Percentiles rank a stretch among this genome's conserved stretches.
Conservation (phyloP, 2,113 vertebrate species). For the Patagioenas fasciata region DNA sequence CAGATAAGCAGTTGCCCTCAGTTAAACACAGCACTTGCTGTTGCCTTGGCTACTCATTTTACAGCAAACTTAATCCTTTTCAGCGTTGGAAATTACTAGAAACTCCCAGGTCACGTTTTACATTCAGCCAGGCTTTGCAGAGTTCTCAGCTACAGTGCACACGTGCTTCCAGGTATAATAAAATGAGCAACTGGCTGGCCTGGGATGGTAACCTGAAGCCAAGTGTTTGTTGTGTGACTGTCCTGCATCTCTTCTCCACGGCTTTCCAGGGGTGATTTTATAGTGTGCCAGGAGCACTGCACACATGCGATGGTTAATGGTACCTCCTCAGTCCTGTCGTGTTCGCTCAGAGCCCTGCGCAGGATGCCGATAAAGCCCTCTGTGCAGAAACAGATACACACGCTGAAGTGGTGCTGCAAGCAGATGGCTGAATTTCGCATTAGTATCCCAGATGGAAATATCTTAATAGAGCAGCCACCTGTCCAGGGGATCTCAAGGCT, state of each 20-base stretch:
- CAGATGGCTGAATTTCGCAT: slow-evolving; percentile 55
- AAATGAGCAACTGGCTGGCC: background rate
- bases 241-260: background rate
- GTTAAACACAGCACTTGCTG: background rate
- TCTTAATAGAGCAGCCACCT: slow-evolving; percentile 57
- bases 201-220: background rate
- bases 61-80: background rate
- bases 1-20: background rate
- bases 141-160: background rate
- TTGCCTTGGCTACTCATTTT: background rate
- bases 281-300: background rate
- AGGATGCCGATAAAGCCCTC: background rate
- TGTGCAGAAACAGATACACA: background rate
- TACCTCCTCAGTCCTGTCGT: background rate
- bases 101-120: background rate
- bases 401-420: slow-evolving; percentile 25
- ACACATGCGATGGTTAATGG: background rate
- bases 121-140: background rate
- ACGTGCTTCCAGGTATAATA: background rate
- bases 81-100: background rate
- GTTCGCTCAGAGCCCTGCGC: background rate
- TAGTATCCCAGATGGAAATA: slow-evolving; percentile 48
- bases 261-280: background rate
- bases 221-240: background rate
- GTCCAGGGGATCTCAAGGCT: slow-evolving; percentile 47